Conservation (phyloP, 2,113 vertebrate genomes). For the Pipa parva region DNA sequence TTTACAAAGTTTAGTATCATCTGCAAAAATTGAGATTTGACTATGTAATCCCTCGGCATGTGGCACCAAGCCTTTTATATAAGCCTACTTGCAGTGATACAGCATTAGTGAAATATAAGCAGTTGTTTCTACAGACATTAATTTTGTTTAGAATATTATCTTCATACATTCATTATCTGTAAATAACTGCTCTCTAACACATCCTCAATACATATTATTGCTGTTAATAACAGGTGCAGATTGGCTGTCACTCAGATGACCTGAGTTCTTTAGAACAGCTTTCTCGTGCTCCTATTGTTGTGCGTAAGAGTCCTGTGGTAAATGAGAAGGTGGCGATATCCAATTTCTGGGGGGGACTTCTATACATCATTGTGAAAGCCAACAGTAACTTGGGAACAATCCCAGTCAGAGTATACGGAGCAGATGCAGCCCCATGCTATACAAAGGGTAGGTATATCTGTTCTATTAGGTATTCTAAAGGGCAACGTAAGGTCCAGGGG, state of each 20-base stretch:
- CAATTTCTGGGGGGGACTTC: slow-evolving; percentile 64
- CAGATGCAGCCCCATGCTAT: slow-evolving; percentile 61
- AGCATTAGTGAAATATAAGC: too few species aligned
- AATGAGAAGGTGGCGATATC: slow-evolving; percentile 53
- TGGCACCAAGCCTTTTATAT: too few species aligned
- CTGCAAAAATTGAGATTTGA: too few species aligned
- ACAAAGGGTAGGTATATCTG: slow-evolving; percentile 55
- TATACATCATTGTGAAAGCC: slow-evolving; percentile 59
- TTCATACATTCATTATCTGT: too few species aligned
- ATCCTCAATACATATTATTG: neutral
- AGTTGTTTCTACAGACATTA: too few species aligned
- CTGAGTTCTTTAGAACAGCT: slow-evolving; percentile 47
- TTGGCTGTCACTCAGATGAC: slow-evolving; percentile 65
- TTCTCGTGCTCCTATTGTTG: slow-evolving; percentile 53
- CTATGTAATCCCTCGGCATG: too few species aligned
- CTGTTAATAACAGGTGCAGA: slow-evolving; percentile 57
- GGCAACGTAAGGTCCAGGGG: too few species aligned
- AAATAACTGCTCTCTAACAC: neutral
- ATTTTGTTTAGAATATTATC: too few species aligned
- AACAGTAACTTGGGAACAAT: slow-evolving; percentile 45
- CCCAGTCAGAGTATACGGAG: slow-evolving; percentile 54
- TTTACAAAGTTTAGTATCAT: too few species aligned
- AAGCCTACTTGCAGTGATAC: too few species aligned
- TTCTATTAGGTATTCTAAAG: too few species aligned
- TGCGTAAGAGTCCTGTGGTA: slow-evolving; percentile 47